Evolutionary conservation across 2,113 vertebrate species (phyloP), one percentile per base, ranked within the genome.

Genomic region (Lagenorhynchus albirostris): DNA sequence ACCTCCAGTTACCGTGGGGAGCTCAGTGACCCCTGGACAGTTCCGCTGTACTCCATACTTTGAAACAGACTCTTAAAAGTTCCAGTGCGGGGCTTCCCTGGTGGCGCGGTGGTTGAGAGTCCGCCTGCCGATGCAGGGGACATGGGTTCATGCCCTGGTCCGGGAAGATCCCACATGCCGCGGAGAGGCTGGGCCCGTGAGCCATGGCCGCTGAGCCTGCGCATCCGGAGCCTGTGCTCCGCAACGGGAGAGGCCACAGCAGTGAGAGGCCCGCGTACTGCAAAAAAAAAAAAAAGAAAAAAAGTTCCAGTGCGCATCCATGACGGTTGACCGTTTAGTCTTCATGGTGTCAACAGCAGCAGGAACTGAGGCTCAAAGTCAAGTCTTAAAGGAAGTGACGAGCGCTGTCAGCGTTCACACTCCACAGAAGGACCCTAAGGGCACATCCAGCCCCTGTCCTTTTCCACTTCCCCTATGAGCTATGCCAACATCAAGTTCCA

Each of bases 361-460:
- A 73, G 38, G 60, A 47, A 62, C n/a, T 3, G 53, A 67, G 62
- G 17, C 31, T 25, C 36, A 15, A n/a, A 82, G 53, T 87, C 23
- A 6, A 62, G 38, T 29, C 76, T 73, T 47, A 6, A 20, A 79
- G 73, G 8, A 50, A 82, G n/a, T 53, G 58, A 60, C 63, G 3
- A 58, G 21, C 14, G 33, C 5, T 1, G 10, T 41, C 58, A 74
- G 36, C 8, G 11, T 3, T 82, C 50, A 67, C 76, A 53, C 17
- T 25, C 44, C 33, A 62, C 5, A 5, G 15, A 70, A 6, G 13
- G 38, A 38, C 29, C 33, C 36, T 55, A 18, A 82, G 33, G 9
- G 2, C 6, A 3, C 36, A 1, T 25, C 53, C 2, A 41, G 13
- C 11, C 2, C 18, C 20, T 0, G 7, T 6, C 44, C 5, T 47